Conservation (phyloP, 2,797 vertebrate species). For the Anguilla anguilla region DNA sequence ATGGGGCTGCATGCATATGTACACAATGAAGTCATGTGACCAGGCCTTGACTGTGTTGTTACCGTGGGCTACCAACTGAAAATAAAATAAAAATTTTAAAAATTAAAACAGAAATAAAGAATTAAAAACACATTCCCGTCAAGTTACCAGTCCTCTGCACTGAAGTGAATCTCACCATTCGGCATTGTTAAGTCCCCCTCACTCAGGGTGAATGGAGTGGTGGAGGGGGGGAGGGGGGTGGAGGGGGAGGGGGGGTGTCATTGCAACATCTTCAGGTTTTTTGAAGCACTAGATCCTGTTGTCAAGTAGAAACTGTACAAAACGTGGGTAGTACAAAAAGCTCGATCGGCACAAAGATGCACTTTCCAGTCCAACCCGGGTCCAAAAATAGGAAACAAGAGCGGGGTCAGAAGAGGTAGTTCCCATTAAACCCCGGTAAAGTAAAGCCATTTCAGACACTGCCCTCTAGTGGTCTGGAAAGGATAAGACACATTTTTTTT, state of each 20-base stretch:
- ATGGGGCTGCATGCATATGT: not conserved
- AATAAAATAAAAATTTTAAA: not conserved
- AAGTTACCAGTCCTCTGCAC: not conserved
- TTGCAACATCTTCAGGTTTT: not conserved
- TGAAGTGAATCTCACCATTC: conserved; percentile 1
- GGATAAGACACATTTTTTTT: conserved; percentile 21
- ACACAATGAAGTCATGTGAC: conserved; percentile 12
- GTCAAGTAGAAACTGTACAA: conserved; percentile 36
- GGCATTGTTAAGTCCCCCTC: not conserved
- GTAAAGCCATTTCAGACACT: conserved; percentile 29
- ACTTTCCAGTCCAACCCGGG: conserved; percentile 15
- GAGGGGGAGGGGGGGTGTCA: not conserved
- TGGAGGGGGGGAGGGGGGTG: not conserved
- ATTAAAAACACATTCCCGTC: conserved; percentile 1
- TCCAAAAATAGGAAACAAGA: conserved; percentile 7
- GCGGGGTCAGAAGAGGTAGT: conserved; percentile 7
- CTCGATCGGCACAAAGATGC: not conserved
- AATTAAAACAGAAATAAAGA: not conserved
- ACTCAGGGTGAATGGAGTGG: not conserved
- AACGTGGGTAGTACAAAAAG: conserved; percentile 24
- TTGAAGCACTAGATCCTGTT: not conserved
- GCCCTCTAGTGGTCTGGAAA: not conserved
- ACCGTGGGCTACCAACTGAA: not conserved
- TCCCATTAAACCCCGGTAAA: conserved; percentile 2
- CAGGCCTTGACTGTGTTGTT: conserved; percentile 12